Percentiles rank a stretch among this genome's conserved stretches.
These are phyloP conservation scores for Rhimphoctona megacephalus DNA, from an alignment of 2,888 invertebrate species.

Conservation along the genomic window DNA sequence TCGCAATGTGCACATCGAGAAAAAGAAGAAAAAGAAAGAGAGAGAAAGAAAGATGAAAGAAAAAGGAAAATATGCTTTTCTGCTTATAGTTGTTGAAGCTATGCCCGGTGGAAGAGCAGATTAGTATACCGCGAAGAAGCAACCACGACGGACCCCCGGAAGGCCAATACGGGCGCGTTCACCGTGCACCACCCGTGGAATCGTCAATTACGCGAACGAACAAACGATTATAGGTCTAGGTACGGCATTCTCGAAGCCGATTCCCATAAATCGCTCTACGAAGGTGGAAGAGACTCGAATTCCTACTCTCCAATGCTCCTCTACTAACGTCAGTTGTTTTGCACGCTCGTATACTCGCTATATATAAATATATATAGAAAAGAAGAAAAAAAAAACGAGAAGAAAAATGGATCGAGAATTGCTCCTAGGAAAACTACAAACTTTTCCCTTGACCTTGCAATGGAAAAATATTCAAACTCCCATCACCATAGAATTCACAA, in stretches of 20 bases:
- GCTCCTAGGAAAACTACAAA: not conserved
- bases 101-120: constrained; percentile 13
- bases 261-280: constrained; percentile 74
- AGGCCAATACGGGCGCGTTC: constrained; percentile 69
- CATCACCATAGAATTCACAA: not conserved
- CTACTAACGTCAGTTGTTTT: constrained; percentile 1
- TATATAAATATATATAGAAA: constrained; percentile 5
- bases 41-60: constrained; percentile 12
- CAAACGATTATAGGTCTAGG: constrained; percentile 80
- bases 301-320: constrained; percentile 39
- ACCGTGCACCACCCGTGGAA: constrained; percentile 80
- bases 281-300: constrained; percentile 61
- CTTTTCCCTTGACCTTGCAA: not conserved
- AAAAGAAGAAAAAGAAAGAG: not conserved
- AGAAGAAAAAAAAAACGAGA: not conserved
- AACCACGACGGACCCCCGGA: constrained; percentile 48
- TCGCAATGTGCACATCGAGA: not conserved
- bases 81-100: constrained; percentile 25
- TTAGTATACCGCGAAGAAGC: constrained; percentile 37
- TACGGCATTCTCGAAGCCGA: constrained; percentile 77
- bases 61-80: constrained; percentile 22
- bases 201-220: constrained; percentile 82
- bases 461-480: not conserved
- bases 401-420: not conserved
- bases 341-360: constrained; percentile 10